Percentiles rank a stretch among this genome's conserved stretches.
These are phyloP conservation scores for Rhopalosiphum maidis DNA, from an alignment of 1,140 invertebrate species.

Conservation along the genomic window DNA sequence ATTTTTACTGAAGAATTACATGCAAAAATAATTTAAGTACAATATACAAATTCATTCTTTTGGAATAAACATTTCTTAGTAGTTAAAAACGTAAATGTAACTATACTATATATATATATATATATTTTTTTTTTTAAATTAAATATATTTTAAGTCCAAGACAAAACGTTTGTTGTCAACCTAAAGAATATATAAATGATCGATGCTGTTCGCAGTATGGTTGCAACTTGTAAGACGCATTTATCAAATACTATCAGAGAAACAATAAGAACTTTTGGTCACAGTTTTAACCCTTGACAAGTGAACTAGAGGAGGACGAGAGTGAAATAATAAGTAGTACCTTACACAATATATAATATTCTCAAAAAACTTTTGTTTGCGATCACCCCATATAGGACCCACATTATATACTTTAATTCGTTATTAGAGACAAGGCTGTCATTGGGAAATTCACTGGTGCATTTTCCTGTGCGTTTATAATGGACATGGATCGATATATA, in stretches of 20 bases:
- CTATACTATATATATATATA: background rate
- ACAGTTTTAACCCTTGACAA: conserved; percentile 39
- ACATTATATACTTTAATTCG: conserved; percentile 34
- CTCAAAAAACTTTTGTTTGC: conserved; percentile 28
- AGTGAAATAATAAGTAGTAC: background rate
- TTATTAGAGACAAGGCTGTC: conserved; percentile 13
- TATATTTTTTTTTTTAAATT: background rate
- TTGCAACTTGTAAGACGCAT: background rate
- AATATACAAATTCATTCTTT: too few relatives aligned
- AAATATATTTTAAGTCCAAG: background rate
- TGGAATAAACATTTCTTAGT: background rate
- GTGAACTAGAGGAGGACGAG: background rate
- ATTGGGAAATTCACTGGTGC: conserved; percentile 6
- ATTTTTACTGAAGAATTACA: too few relatives aligned
- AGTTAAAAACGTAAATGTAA: background rate
- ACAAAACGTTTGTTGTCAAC: background rate
- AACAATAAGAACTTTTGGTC: conserved; percentile 31
- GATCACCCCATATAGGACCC: background rate
- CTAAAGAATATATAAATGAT: background rate
- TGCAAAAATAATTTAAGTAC: too few relatives aligned
- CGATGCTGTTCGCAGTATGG: background rate
- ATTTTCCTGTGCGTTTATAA: conserved; percentile 14
- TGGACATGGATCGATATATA: conserved; percentile 13
- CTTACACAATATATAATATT: background rate
- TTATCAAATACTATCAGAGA: conserved; percentile 32